phyloP scores from a whole-genome alignment of 1,140 invertebrate genomes.

The Pachypeltis micranthus region DNA sequence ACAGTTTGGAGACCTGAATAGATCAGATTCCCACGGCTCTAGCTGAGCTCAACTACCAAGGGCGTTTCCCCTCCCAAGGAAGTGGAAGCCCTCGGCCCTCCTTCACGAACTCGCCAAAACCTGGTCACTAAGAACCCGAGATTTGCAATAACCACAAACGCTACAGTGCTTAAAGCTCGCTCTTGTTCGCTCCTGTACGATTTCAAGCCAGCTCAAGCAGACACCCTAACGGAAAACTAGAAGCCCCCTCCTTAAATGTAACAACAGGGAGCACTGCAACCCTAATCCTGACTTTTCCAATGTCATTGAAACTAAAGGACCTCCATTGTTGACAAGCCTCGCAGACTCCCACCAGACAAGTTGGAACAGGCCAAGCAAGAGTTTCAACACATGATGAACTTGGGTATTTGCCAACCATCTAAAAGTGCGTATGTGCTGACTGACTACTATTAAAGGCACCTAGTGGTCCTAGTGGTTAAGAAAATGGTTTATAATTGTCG shows the following conservation, averaged over 20 bases:
- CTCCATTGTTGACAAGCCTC: neutral
- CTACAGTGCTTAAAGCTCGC: neutral
- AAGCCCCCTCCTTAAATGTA: neutral
- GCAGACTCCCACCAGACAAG: conserved; percentile 1
- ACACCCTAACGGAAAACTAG: neutral
- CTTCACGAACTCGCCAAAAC: neutral
- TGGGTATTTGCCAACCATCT: conserved; percentile 2
- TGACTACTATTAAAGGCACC: no score
- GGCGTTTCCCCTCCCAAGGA: neutral
- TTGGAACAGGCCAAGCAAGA: neutral
- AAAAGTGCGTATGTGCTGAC: conserved; percentile 29
- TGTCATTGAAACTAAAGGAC: neutral
- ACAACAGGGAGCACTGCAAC: neutral
- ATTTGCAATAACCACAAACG: neutral
- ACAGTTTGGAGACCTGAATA: no score
- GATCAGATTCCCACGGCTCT: no score
- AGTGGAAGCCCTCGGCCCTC: neutral
- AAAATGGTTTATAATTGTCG: no score
- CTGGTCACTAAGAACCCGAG: neutral
- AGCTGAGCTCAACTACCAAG: conserved; percentile 3
- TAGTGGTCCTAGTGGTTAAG: no score
- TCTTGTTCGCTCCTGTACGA: neutral
- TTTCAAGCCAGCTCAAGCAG: neutral
- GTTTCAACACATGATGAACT: conserved; percentile 1
- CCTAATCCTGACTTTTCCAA: neutral